Evolutionary conservation across 2,888 invertebrate genomes (phyloP).

Genomic region (Candidula unifasciata): DNA sequence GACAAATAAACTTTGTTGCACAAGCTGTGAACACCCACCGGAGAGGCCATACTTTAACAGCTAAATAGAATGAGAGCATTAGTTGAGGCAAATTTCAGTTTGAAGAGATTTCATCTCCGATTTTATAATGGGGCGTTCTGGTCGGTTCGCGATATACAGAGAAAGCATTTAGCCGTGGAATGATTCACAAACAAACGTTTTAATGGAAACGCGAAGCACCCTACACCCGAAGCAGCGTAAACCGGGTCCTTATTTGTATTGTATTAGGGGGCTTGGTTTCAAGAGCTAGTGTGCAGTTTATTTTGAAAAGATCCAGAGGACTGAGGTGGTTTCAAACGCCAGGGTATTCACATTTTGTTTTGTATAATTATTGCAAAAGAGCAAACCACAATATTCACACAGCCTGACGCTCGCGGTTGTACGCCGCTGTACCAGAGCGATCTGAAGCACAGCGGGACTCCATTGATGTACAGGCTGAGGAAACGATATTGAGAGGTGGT

Average conservation of each 20-base stretch:
- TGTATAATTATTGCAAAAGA: conserved; percentile 19
- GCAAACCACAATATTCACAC: conserved; percentile 20
- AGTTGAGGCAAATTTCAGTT: conserved; percentile 40
- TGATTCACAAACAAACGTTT: conserved; percentile 26
- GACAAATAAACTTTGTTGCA: conserved; percentile 14
- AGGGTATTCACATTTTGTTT: not conserved
- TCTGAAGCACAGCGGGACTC: not conserved
- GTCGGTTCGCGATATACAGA: not conserved
- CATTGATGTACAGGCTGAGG: not conserved
- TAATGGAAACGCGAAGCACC: conserved; percentile 30
- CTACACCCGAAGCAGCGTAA: not conserved
- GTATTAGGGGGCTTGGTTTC: not conserved
- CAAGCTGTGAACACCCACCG: conserved; percentile 19
- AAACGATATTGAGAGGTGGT: not conserved
- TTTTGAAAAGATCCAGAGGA: not conserved
- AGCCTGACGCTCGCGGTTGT: not conserved
- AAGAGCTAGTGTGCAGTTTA: conserved; percentile 21
- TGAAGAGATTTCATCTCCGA: conserved; percentile 34
- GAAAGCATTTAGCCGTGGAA: not conserved
- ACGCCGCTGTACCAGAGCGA: not conserved
- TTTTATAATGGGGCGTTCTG: conserved; percentile 27
- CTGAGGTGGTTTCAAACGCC: not conserved
- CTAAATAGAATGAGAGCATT: conserved; percentile 38
- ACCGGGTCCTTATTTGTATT: not conserved
- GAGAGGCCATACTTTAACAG: conserved; percentile 32